Conservation (phyloP, 2,797 vertebrate species). For the Heliangelus exortis region DNA sequence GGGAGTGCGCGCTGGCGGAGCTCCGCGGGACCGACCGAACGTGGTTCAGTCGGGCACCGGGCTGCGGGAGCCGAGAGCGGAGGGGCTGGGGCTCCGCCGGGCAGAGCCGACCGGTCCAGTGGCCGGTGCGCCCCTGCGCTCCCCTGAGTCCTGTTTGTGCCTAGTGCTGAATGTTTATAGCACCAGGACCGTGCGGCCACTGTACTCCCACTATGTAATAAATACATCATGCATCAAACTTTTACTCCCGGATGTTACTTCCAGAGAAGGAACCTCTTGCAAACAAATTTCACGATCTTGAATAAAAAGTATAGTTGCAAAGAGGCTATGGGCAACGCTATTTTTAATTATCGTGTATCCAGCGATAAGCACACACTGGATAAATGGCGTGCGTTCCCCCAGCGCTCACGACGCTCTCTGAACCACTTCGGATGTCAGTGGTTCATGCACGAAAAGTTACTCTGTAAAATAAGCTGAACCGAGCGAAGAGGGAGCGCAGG, state of each 20-base stretch:
- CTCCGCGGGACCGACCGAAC: too few species aligned
- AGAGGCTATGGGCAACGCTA: accelerated
- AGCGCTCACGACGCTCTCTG: neutral
- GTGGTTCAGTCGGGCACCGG: too few species aligned
- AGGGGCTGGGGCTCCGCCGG: neutral
- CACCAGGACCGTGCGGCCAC: neutral
- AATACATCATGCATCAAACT: neutral
- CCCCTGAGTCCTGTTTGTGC: accelerated
- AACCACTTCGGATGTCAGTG: neutral
- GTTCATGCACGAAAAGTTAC: constrained; percentile 4
- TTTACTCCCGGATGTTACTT: neutral
- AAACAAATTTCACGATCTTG: neutral
- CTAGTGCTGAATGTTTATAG: accelerated
- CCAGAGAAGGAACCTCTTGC: neutral
- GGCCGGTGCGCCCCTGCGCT: neutral
- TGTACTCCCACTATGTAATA: accelerated
- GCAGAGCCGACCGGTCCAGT: neutral
- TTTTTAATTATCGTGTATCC: neutral
- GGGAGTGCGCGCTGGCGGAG: too few species aligned
- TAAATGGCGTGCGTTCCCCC: neutral
- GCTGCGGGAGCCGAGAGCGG: neutral
- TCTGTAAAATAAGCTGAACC: neutral
- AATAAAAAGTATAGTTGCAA: neutral
- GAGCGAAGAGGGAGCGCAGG: neutral
- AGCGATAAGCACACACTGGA: accelerated